Evolutionary conservation across 2,797 vertebrate genomes (phyloP).

Genomic region (Poecilia picta): DNA sequence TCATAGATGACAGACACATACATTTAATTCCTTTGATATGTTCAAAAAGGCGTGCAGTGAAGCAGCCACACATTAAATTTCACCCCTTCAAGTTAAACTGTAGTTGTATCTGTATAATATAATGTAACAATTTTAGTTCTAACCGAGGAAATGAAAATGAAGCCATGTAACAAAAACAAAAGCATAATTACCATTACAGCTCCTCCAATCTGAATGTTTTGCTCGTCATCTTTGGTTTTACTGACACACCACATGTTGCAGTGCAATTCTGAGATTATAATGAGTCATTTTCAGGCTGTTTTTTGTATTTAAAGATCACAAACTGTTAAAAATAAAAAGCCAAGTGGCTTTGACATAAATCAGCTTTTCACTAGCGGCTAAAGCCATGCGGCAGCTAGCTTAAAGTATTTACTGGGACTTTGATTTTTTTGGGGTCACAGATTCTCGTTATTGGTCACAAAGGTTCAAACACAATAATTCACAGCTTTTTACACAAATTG

Average conservation of each 20-base stretch:
- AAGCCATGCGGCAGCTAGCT: background rate
- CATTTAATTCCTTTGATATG: background rate
- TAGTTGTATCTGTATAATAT: background rate
- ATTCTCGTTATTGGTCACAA: background rate
- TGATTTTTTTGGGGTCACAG: background rate
- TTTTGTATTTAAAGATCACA: background rate
- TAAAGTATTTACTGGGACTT: background rate
- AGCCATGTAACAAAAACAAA: background rate
- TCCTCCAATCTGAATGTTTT: background rate
- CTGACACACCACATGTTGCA: background rate
- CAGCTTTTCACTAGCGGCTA: background rate
- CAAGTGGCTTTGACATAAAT: background rate
- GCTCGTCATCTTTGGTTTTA: background rate
- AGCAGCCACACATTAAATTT: background rate
- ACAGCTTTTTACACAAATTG: background rate
- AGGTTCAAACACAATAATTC: background rate
- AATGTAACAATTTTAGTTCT: background rate
- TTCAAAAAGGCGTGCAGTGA: background rate
- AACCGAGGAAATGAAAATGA: background rate
- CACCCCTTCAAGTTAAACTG: background rate
- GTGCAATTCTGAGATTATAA: background rate
- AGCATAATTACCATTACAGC: background rate
- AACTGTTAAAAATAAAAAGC: background rate
- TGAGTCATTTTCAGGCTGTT: background rate
- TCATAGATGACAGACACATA: background rate